A percentile compares a stretch with the other conserved stretches of the same genome.
Evolutionary conservation across 37 sponge, comb jelly and placozoan genomes (phyloP).

Genomic region (Theonella swinhoei): DNA sequence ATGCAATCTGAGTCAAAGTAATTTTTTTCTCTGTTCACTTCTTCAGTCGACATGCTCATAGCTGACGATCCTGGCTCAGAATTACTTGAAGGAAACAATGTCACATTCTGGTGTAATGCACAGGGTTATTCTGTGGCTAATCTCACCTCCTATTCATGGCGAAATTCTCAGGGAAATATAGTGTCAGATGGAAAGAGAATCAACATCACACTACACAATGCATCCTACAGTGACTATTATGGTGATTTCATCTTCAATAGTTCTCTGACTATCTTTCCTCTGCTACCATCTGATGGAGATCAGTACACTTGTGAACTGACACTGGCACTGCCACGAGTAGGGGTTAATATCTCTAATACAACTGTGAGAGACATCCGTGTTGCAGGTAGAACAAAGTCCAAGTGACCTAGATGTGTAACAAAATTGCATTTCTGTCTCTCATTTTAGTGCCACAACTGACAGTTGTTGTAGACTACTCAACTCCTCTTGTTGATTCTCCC

Average conservation of each 20-base stretch:
- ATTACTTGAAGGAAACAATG: neutral
- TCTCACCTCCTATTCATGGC: conserved; percentile 1
- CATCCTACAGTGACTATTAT: neutral
- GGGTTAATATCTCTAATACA: neutral
- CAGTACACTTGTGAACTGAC: conserved; percentile 4
- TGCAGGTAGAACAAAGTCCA: no score
- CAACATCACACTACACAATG: neutral
- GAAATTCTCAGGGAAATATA: neutral
- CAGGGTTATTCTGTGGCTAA: neutral
- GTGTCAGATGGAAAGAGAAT: neutral
- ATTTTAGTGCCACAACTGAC: neutral
- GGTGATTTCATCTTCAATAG: conserved; percentile 24
- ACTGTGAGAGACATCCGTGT: neutral
- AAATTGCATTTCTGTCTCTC: no score
- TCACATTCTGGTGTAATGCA: conserved; percentile 9
- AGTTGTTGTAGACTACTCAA: neutral
- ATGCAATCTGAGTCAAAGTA: no score
- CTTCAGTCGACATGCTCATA: neutral
- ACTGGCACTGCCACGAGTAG: neutral
- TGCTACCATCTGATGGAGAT: neutral
- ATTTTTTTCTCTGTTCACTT: neutral
- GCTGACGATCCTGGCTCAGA: neutral
- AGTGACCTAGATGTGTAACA: no score
- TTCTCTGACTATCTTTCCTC: neutral
- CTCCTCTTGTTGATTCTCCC: neutral